phyloP scores from a whole-genome alignment of 2,888 invertebrate species.

The Papilio protenor region DNA sequence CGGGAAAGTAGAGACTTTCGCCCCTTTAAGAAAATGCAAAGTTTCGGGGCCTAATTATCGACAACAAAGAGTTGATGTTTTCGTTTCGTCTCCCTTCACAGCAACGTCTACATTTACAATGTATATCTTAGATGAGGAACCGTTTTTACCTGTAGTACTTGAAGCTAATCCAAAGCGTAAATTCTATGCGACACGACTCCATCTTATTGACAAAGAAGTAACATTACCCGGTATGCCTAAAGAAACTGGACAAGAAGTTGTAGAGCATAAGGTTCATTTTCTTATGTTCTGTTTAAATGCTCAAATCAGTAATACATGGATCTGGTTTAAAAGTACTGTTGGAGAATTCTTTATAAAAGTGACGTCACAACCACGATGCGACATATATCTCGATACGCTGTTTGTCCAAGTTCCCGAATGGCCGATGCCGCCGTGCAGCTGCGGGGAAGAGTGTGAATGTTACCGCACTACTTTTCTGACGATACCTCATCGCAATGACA shows the following conservation, averaged over 20 bases:
- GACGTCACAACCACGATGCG: constrained; percentile 74
- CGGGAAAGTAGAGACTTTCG: constrained; percentile 64
- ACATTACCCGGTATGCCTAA: constrained; percentile 62
- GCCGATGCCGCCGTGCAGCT: constrained; percentile 74
- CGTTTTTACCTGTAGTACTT: constrained; percentile 64
- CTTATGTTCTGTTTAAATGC: constrained; percentile 73
- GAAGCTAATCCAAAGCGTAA: constrained; percentile 56
- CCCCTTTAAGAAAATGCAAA: constrained; percentile 71
- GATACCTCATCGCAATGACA: constrained; percentile 75
- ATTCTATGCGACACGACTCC: constrained; percentile 68
- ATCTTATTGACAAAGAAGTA: constrained; percentile 71
- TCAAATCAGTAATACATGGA: constrained; percentile 69
- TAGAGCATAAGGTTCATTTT: constrained; percentile 69
- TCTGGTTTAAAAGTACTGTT: constrained; percentile 73
- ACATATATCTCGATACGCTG: constrained; percentile 70
- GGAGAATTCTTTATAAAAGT: constrained; percentile 76
- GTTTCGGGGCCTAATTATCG: constrained; percentile 73
- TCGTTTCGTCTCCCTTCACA: constrained; percentile 69
- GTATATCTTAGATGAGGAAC: constrained; percentile 69
- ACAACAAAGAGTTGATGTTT: constrained; percentile 70
- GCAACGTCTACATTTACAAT: constrained; percentile 58
- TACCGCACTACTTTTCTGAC: constrained; percentile 68
- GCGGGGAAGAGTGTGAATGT: constrained; percentile 76
- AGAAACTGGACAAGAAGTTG: constrained; percentile 62
- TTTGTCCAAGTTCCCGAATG: constrained; percentile 65